A percentile compares a stretch with the other conserved stretches of the same genome.
Evolutionary conservation across 2,888 invertebrate genomes (phyloP).

Genomic region (Agonum fuliginosum): DNA sequence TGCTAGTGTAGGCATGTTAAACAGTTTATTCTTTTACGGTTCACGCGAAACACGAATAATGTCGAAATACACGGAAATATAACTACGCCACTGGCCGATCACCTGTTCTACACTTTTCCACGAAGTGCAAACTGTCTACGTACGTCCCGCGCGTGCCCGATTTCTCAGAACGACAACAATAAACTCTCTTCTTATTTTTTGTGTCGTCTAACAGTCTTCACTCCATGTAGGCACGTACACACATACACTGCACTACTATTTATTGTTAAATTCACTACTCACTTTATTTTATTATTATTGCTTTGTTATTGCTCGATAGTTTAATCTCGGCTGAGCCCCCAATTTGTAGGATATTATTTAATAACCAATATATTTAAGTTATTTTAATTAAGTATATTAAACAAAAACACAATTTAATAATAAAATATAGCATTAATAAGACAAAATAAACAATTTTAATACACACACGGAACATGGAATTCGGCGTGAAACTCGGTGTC

Average conservation of each 20-base stretch:
- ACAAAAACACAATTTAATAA: too few relatives aligned
- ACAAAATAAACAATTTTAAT: too few relatives aligned
- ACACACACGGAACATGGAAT: too few relatives aligned
- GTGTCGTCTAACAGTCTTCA: not conserved
- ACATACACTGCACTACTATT: not conserved
- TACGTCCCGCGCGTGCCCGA: not conserved
- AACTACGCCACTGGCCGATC: not conserved
- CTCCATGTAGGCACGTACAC: not conserved
- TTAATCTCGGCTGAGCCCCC: conserved; percentile 16
- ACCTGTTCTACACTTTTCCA: not conserved
- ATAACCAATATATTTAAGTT: too few relatives aligned
- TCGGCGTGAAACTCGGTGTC: too few relatives aligned
- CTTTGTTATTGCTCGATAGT: not conserved
- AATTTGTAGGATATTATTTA: conserved; percentile 13
- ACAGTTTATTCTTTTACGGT: too few relatives aligned
- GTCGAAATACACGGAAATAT: not conserved
- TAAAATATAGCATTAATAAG: too few relatives aligned
- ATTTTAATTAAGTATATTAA: too few relatives aligned
- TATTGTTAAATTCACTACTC: not conserved
- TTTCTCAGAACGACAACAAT: not conserved
- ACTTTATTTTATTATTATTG: not conserved
- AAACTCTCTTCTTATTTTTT: not conserved
- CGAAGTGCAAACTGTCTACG: not conserved
- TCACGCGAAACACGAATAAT: not conserved
- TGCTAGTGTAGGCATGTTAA: not conserved